phyloP scores from a whole-genome alignment of 2,797 vertebrate genomes.

The Gouania willdenowi region DNA sequence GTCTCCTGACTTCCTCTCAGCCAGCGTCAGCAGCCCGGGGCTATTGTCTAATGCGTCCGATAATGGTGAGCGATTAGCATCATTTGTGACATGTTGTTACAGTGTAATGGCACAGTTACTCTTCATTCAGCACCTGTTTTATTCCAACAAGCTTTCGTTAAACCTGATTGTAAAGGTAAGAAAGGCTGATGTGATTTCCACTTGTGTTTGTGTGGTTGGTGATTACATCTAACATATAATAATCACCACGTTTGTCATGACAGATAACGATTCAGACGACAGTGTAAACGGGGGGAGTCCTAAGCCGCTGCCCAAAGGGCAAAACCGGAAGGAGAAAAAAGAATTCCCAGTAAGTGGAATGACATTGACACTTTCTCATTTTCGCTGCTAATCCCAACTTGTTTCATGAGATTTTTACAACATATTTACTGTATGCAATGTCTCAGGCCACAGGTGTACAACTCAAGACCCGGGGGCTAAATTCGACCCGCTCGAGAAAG shows the following conservation, averaged over 20 bases:
- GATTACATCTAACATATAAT: neutral
- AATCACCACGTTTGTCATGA: too few species aligned
- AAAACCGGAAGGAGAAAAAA: conserved; percentile 87
- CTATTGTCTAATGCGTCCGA: conserved; percentile 70
- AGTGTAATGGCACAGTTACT: neutral
- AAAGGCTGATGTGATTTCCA: neutral
- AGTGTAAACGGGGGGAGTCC: conserved; percentile 76
- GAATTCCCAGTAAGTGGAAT: conserved; percentile 86
- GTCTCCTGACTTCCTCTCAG: conserved; percentile 75
- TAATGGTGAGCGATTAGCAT: conserved; percentile 47
- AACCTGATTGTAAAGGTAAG: conserved; percentile 56
- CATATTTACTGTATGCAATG: too few species aligned
- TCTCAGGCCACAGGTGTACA: too few species aligned
- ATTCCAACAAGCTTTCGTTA: conserved; percentile 59
- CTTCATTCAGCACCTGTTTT: conserved; percentile 7
- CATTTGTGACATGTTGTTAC: neutral
- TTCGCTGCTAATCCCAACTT: too few species aligned
- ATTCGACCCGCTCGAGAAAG: too few species aligned
- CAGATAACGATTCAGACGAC: conserved; percentile 83
- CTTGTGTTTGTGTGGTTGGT: neutral
- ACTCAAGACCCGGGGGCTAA: too few species aligned
- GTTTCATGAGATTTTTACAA: too few species aligned
- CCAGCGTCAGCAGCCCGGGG: conserved; percentile 85
- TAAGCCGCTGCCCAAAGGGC: conserved; percentile 76
- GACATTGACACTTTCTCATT: too few species aligned